Evolutionary conservation across 2,113 vertebrate species (phyloP).

Genomic region (Xenopus laevis): DNA sequence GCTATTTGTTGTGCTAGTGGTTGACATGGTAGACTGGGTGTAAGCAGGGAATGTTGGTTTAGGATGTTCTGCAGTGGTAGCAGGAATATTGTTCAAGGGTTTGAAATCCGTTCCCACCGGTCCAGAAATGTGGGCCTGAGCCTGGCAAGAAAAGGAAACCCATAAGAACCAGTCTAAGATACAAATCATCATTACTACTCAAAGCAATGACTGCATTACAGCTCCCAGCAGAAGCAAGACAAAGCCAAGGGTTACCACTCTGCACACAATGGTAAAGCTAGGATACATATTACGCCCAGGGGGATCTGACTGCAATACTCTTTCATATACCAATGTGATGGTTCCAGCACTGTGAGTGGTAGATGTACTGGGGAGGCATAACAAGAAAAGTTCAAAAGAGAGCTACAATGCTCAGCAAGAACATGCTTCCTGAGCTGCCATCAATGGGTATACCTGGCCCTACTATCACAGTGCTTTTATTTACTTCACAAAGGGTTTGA

Average conservation of each 20-base stretch:
- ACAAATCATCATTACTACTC: constrained; percentile 5
- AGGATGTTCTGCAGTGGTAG: constrained; percentile 81
- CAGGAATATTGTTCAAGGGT: constrained; percentile 77
- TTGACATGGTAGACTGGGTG: constrained; percentile 85
- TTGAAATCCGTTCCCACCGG: constrained; percentile 84
- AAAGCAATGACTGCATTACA: not conserved
- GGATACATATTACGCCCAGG: too few species aligned
- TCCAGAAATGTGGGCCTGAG: constrained; percentile 84
- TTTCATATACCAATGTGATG: too few species aligned
- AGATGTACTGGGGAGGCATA: too few species aligned
- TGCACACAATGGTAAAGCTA: not conserved
- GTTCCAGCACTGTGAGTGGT: too few species aligned
- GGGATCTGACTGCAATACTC: too few species aligned
- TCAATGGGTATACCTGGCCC: too few species aligned
- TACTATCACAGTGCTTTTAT: too few species aligned
- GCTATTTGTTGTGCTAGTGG: constrained; percentile 90
- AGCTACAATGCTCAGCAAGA: too few species aligned
- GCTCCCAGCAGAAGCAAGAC: not conserved
- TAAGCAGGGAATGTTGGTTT: constrained; percentile 98
- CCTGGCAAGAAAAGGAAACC: constrained; percentile 64
- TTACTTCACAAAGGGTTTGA: too few species aligned
- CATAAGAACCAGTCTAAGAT: too few species aligned
- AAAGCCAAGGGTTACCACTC: not conserved
- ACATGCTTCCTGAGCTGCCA: too few species aligned
- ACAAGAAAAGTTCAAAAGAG: too few species aligned